These are phyloP conservation scores for Felis catus DNA, from an alignment of 2,113 vertebrate species.

Conservation along the genomic window DNA sequence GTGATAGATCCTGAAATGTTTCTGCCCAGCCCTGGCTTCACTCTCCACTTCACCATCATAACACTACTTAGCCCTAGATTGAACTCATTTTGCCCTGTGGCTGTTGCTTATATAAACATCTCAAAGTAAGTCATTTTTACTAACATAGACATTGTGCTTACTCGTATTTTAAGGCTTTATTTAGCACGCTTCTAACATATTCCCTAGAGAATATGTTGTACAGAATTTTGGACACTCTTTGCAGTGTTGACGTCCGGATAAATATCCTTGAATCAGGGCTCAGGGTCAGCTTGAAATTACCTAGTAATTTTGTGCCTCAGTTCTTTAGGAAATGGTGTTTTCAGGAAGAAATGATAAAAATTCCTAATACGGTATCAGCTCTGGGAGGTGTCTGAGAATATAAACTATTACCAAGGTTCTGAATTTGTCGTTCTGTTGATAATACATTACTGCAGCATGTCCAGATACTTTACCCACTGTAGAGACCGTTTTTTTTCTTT, in stretches of 20 bases:
- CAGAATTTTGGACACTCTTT: constrained; percentile 37
- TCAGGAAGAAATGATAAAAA: constrained; percentile 2
- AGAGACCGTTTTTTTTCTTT: background rate
- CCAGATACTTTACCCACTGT: background rate
- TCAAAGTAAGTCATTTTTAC: constrained; percentile 72
- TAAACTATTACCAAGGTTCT: background rate
- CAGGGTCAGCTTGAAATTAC: background rate
- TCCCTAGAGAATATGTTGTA: constrained; percentile 18
- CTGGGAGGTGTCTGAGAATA: background rate
- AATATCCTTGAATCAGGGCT: constrained; percentile 31
- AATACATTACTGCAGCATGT: background rate
- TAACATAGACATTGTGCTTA: constrained; percentile 68
- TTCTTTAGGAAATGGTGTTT: constrained; percentile 12
- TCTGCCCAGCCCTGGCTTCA: background rate
- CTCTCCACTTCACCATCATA: constrained; percentile 15
- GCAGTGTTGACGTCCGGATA: background rate
- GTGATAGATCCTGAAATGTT: constrained; percentile 40
- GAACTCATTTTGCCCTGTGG: constrained; percentile 66
- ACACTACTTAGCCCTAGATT: background rate
- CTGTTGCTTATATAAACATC: constrained; percentile 74
- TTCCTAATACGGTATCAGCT: background rate
- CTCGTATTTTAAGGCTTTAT: constrained; percentile 69
- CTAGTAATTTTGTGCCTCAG: background rate
- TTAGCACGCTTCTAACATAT: constrained; percentile 56
- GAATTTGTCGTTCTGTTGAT: background rate